These are phyloP conservation scores for Rhagoletis zephyria DNA, from an alignment of 1,140 invertebrate genomes.

Conservation along the genomic window DNA sequence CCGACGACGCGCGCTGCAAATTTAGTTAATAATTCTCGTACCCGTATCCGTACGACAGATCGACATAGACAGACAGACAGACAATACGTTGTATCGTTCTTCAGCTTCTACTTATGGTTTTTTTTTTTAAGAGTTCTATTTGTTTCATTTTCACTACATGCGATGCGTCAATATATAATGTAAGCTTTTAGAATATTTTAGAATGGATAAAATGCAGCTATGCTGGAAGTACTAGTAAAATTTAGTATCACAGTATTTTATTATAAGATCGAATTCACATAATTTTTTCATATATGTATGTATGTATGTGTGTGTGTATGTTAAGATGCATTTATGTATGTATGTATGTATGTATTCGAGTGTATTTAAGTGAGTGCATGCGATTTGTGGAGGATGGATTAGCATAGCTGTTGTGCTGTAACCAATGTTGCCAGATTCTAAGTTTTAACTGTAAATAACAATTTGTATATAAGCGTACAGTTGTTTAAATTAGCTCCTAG, in stretches of 20 bases:
- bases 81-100: constrained; percentile 40
- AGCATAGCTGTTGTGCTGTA: neutral
- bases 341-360: neutral
- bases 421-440: no score
- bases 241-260: constrained; percentile 74
- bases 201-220: constrained; percentile 74
- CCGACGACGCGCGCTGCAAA: neutral
- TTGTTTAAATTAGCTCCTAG: no score
- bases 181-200: constrained; percentile 71
- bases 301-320: constrained; percentile 18
- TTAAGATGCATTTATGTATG: neutral
- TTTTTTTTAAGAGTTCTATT: neutral
- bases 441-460: no score
- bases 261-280: constrained; percentile 71
- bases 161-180: constrained; percentile 42
- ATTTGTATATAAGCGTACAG: no score
- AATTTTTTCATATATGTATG: constrained; percentile 57
- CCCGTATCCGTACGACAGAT: neutral
- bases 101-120: neutral
- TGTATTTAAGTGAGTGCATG: neutral
- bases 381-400: neutral
- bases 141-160: neutral
- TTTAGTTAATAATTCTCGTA: neutral
- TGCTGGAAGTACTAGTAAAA: constrained; percentile 74
- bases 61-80: no score